Evolutionary conservation across 92 coral and sea anemone genomes (phyloP).

Genomic region (Phenganax subtilis): DNA sequence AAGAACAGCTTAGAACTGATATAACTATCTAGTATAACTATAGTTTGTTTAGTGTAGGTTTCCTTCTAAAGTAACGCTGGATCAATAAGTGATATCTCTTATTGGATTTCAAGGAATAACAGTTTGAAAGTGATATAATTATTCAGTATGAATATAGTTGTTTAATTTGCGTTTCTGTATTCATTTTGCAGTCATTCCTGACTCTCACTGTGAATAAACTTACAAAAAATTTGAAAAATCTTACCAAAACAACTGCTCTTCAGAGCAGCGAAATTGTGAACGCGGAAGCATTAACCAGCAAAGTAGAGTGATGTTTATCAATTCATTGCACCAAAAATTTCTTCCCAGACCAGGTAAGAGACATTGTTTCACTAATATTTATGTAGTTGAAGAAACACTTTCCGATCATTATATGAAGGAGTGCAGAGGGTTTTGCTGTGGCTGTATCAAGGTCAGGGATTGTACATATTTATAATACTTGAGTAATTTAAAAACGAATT

Average conservation of each 20-base stretch:
- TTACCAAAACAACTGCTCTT: background rate
- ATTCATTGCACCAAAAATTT: background rate
- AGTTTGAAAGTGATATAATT: background rate
- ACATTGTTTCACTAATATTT: background rate
- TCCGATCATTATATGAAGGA: no score
- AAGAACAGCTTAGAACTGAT: no score
- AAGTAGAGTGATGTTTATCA: background rate
- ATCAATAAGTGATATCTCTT: background rate
- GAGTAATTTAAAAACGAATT: no score
- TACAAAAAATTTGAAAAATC: conserved; percentile 62
- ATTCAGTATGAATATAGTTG: background rate
- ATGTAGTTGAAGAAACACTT: no score
- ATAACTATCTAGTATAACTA: background rate
- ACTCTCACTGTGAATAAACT: conserved; percentile 74
- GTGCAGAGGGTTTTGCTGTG: no score
- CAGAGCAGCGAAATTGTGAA: background rate
- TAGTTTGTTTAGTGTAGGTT: background rate
- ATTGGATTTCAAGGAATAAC: background rate
- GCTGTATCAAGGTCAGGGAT: no score
- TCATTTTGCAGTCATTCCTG: conserved; percentile 52
- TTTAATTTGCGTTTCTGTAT: background rate
- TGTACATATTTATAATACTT: no score
- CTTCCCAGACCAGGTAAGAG: background rate
- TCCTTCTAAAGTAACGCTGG: conserved; percentile 3
- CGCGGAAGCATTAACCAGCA: background rate